Evolutionary conservation across 2,113 vertebrate species (phyloP).

Genomic region (Turdus rufiventris): DNA sequence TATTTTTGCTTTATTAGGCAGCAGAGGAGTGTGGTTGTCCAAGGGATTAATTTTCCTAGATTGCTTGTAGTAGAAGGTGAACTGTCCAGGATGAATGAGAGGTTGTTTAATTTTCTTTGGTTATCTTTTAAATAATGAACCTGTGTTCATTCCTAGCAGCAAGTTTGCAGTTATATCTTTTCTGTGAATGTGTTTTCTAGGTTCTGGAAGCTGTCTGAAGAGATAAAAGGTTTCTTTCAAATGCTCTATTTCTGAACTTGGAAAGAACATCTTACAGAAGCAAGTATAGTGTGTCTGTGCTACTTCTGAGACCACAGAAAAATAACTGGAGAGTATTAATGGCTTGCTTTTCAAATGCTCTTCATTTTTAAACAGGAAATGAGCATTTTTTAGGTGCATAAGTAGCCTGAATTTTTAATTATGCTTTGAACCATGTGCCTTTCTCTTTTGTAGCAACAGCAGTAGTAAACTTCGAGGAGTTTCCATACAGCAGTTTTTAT

Average conservation of each 20-base stretch:
- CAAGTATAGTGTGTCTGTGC: not conserved
- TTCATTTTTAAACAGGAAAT: not conserved
- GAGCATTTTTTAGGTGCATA: not conserved
- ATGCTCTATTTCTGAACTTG: not conserved
- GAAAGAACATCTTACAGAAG: not conserved
- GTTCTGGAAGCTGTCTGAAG: not conserved
- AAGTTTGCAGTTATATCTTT: not conserved
- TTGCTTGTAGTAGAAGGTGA: not conserved
- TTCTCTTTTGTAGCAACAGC: not conserved
- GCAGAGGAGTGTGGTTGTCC: not conserved
- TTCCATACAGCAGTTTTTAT: not conserved
- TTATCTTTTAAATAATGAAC: not conserved
- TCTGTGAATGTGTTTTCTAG: not conserved
- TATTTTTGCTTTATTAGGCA: not conserved
- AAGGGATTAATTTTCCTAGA: not conserved
- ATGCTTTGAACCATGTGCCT: not conserved
- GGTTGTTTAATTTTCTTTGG: not conserved
- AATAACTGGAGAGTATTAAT: not conserved
- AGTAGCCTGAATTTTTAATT: not conserved
- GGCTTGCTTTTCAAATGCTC: not conserved
- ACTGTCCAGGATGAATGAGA: not conserved
- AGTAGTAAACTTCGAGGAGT: not conserved
- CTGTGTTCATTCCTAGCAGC: not conserved
- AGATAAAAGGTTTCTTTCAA: not conserved
- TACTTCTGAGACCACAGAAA: conserved; percentile 5